A percentile compares a stretch with the other conserved stretches of the same genome.
Evolutionary conservation across 2,797 vertebrate species (phyloP).

Genomic region (Sorex maritimensis): DNA sequence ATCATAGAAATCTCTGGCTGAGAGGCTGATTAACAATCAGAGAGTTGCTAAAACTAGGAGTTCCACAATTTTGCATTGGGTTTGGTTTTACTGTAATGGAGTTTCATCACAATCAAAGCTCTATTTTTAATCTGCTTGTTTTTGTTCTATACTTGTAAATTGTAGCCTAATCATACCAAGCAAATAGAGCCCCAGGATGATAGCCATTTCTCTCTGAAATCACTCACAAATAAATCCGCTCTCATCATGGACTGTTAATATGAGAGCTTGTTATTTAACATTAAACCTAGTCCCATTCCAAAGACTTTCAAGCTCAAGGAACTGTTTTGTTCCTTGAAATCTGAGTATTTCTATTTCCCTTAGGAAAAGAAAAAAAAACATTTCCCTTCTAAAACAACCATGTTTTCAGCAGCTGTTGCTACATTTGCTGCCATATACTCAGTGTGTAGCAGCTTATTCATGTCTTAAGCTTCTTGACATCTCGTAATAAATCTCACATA

Average conservation of each 20-base stretch:
- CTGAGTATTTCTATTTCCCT: slow-evolving; percentile 32
- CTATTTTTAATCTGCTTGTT: slow-evolving; percentile 80
- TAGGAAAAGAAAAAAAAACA: slow-evolving; percentile 32
- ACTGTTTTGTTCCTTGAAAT: slow-evolving; percentile 65
- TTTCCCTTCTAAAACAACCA: not conserved
- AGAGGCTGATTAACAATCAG: slow-evolving; percentile 76
- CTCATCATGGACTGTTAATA: slow-evolving; percentile 17
- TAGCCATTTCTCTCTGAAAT: slow-evolving; percentile 62
- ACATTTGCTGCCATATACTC: not conserved
- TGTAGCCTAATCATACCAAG: slow-evolving; percentile 71
- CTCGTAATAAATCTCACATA: not conserved
- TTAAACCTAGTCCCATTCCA: not conserved
- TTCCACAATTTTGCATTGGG: slow-evolving; percentile 25
- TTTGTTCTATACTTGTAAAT: slow-evolving; percentile 64
- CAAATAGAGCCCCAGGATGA: slow-evolving; percentile 45
- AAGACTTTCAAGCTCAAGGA: not conserved
- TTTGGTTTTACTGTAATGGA: slow-evolving; percentile 73
- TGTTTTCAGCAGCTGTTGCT: not conserved
- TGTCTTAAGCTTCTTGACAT: not conserved
- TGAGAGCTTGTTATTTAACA: slow-evolving; percentile 3
- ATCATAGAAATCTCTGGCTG: slow-evolving; percentile 55
- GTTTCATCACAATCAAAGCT: slow-evolving; percentile 67
- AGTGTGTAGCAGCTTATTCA: not conserved
- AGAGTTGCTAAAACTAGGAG: slow-evolving; percentile 70
- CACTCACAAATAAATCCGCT: slow-evolving; percentile 58